Evolutionary conservation across 2,797 vertebrate genomes (phyloP).

Genomic region (Hephaestus fuliginosus): DNA sequence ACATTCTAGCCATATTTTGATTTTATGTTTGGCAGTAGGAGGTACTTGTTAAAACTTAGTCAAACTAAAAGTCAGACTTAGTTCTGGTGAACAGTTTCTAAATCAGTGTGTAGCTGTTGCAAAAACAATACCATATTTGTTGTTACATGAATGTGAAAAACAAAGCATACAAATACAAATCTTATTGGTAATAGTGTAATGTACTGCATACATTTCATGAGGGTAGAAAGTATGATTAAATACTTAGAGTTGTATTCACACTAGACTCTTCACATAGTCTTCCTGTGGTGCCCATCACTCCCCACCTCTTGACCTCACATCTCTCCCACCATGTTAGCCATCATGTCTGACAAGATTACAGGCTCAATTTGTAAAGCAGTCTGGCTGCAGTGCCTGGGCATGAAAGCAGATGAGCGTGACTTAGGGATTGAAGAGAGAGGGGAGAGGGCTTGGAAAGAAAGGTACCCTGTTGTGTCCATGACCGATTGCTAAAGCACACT

Average conservation of each 20-base stretch:
- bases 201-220: neutral
- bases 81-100: neutral
- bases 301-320: constrained; percentile 54
- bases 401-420: constrained; percentile 75
- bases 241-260: constrained; percentile 40
- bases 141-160: constrained; percentile 9
- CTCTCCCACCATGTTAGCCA: constrained; percentile 72
- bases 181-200: neutral
- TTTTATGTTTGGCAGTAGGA: neutral
- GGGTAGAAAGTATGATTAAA: constrained; percentile 42
- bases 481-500: constrained; percentile 76
- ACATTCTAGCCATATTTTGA: neutral
- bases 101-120: neutral
- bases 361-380: constrained; percentile 81
- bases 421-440: constrained; percentile 45
- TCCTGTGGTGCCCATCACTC: constrained; percentile 41
- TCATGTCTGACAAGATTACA: constrained; percentile 86
- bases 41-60: neutral
- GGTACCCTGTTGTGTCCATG: constrained; percentile 77
- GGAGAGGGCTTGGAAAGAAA: constrained; percentile 63
- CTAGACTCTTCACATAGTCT: constrained; percentile 31
- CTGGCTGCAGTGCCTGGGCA: constrained; percentile 49
- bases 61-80: neutral
- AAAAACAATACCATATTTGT: constrained; percentile 6
- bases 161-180: neutral